Evolutionary conservation across 2,888 invertebrate species (phyloP).

Genomic region (Volucella inanis): DNA sequence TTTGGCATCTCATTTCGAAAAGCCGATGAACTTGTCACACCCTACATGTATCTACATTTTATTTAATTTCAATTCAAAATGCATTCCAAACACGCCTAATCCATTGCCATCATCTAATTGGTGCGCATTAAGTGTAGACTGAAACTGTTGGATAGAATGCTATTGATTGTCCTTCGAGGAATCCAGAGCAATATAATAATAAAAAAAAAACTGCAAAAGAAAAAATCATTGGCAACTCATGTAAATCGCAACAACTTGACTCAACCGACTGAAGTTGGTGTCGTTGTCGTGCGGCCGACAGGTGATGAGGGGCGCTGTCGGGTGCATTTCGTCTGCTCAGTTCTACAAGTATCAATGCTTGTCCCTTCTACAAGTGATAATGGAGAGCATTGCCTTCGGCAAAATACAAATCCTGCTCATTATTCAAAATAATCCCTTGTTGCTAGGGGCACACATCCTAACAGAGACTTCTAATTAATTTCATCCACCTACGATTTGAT

Average conservation of each 20-base stretch:
- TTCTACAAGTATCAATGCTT: constrained; percentile 48
- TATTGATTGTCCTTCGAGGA: constrained; percentile 56
- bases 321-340: constrained; percentile 12
- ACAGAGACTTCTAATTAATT: constrained; percentile 69
- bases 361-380: constrained; percentile 45
- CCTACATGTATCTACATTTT: constrained; percentile 20
- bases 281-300: neutral
- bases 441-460: constrained; percentile 58
- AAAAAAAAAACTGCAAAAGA: neutral
- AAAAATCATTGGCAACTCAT: constrained; percentile 35
- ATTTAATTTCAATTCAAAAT: constrained; percentile 37
- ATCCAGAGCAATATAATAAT: constrained; percentile 18
- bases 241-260: constrained; percentile 45
- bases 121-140: constrained; percentile 45
- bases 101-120: constrained; percentile 49
- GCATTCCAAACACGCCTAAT: neutral
- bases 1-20: constrained; percentile 19
- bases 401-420: constrained; percentile 67
- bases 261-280: neutral
- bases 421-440: constrained; percentile 72
- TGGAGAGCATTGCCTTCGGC: constrained; percentile 36
- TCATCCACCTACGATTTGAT: constrained; percentile 38
- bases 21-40: constrained; percentile 27
- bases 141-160: constrained; percentile 37
- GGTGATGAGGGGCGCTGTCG: neutral